These are phyloP conservation scores for Dryas iulia DNA, from an alignment of 1,140 invertebrate species.

Conservation along the genomic window DNA sequence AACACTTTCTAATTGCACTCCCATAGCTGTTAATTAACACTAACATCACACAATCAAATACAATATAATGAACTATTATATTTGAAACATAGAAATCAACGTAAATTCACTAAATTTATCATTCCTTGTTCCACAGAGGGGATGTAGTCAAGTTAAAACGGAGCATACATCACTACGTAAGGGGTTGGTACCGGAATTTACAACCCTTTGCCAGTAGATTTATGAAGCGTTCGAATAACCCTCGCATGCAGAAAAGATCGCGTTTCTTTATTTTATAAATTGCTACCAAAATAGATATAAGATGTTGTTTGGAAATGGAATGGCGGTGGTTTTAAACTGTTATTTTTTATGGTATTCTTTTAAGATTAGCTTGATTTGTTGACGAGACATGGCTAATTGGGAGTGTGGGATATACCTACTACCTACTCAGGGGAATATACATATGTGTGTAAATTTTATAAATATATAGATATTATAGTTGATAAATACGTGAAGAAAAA, in stretches of 20 bases:
- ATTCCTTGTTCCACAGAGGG: slow-evolving; percentile 7
- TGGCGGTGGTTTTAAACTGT: not conserved
- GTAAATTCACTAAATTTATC: not conserved
- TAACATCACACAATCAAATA: no score
- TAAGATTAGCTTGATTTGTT: not conserved
- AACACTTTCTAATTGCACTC: no score
- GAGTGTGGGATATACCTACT: not conserved
- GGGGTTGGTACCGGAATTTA: slow-evolving; percentile 61
- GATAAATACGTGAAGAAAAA: no score
- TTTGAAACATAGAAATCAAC: not conserved
- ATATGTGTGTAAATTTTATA: no score
- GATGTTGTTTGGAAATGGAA: not conserved
- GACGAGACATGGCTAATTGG: not conserved
- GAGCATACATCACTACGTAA: slow-evolving; percentile 49
- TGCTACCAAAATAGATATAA: slow-evolving; percentile 55
- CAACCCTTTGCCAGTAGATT: slow-evolving; percentile 71
- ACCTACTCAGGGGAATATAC: no score
- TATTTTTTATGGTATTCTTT: not conserved
- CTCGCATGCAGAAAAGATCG: slow-evolving; percentile 64
- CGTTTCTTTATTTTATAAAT: slow-evolving; percentile 68
- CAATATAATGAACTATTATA: not conserved
- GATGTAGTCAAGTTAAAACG: slow-evolving; percentile 37
- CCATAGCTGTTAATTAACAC: no score
- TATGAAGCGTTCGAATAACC: slow-evolving; percentile 52
- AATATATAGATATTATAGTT: no score